Conservation (phyloP, 2,113 vertebrate species). For the Eudyptes chrysolophus region DNA sequence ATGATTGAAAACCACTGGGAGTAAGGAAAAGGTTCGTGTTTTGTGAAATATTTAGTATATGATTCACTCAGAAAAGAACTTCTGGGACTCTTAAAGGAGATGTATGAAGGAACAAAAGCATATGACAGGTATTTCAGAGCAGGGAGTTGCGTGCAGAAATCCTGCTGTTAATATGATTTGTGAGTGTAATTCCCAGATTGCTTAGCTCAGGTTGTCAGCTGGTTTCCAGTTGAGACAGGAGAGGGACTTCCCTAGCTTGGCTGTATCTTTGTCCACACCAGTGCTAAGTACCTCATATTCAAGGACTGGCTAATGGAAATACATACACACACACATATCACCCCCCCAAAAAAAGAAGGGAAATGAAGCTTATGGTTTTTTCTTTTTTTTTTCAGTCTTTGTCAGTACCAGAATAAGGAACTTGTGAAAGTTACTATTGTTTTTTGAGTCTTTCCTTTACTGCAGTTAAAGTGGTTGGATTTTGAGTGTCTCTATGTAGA, state of each 20-base stretch:
- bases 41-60: conserved; percentile 68
- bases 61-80: conserved; percentile 62
- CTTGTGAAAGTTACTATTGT: not conserved
- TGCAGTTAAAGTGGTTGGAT: not conserved
- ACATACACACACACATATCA: too few relatives aligned
- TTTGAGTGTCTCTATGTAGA: not conserved
- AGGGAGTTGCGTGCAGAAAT: conserved; percentile 46
- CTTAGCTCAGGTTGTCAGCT: conserved; percentile 30
- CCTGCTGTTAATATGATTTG: conserved; percentile 61
- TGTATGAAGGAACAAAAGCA: conserved; percentile 50
- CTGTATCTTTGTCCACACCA: not conserved
- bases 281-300: not conserved
- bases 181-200: conserved; percentile 57
- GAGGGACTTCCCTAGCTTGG: not conserved
- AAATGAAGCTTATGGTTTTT: not conserved
- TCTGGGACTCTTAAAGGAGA: conserved; percentile 59
- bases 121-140: conserved; percentile 46
- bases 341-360: not conserved
- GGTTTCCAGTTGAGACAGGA: conserved; percentile 39
- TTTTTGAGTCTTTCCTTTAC: not conserved
- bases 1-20: conserved; percentile 70
- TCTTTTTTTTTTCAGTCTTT: not conserved
- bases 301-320: not conserved
- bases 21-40: conserved; percentile 30
- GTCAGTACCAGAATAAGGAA: not conserved